These are phyloP conservation scores for Tragelaphus imberbis DNA, from an alignment of 2,113 vertebrate species.

Conservation along the genomic window DNA sequence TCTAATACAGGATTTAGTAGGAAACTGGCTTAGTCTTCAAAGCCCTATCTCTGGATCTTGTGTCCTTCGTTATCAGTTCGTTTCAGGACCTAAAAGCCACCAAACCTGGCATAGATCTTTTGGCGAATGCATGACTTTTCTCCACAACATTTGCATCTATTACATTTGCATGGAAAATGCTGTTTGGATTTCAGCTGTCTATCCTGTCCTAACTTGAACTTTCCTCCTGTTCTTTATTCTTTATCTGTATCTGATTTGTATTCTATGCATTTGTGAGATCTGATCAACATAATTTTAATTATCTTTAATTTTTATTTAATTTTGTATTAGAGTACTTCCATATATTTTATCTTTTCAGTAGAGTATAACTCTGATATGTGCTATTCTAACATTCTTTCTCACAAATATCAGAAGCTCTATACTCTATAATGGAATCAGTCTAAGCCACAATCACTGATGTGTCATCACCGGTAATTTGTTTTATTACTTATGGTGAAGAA, in stretches of 20 bases:
- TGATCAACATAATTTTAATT: not conserved
- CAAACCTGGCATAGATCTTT: not conserved
- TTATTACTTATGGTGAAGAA: not conserved
- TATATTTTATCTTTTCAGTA: not conserved
- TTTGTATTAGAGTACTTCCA: not conserved
- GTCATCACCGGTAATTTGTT: not conserved
- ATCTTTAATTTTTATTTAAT: not conserved
- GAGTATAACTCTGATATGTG: not conserved
- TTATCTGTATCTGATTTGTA: not conserved
- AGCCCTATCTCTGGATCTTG: not conserved
- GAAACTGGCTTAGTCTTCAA: not conserved
- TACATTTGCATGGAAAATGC: not conserved
- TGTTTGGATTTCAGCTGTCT: not conserved
- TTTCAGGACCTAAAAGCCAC: not conserved
- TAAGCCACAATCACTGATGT: not conserved
- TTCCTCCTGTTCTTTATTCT: not conserved
- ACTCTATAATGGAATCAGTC: not conserved
- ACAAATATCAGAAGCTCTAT: not conserved
- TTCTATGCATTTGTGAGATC: not conserved
- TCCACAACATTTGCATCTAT: not conserved
- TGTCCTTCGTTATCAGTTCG: not conserved
- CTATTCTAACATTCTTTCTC: not conserved
- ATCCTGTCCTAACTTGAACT: not conserved
- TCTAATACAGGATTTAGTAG: not conserved
- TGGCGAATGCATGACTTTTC: not conserved